Conservation (phyloP, 2,113 vertebrate species). For the Gallinago paraguaiae region DNA sequence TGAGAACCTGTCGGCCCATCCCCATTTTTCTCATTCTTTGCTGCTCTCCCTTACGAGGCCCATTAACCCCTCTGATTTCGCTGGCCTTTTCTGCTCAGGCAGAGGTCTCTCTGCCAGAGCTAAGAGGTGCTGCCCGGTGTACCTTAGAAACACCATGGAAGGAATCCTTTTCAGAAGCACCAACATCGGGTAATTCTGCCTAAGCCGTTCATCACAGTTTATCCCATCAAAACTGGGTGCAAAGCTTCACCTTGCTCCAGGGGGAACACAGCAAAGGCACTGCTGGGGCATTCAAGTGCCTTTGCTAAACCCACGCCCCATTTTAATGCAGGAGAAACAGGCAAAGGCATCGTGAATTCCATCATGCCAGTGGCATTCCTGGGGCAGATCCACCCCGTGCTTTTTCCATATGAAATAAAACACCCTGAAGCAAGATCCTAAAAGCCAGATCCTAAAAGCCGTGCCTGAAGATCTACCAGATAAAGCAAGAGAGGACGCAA, state of each 20-base stretch:
- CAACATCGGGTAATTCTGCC: fast-evolving
- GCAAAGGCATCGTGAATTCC: background rate
- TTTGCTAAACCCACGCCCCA: background rate
- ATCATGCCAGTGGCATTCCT: background rate
- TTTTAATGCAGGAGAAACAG: background rate
- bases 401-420: background rate
- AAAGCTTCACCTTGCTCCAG: background rate
- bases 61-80: background rate
- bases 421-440: background rate
- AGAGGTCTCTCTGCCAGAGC: background rate
- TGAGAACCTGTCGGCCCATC: background rate
- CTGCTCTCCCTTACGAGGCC: background rate
- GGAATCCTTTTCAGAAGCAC: background rate
- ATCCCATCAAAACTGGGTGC: background rate
- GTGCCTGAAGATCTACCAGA: background rate
- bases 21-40: conserved; percentile 8
- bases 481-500: conserved; percentile 51
- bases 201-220: background rate
- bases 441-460: background rate
- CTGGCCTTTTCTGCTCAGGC: background rate
- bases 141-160: background rate
- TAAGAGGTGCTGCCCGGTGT: background rate
- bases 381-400: background rate
- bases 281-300: background rate
- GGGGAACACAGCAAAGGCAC: background rate